Evolutionary conservation across 35 echinoderm and acorn worm species (phyloP), one percentile per base, ranked within the genome.

Genomic region (Nesometra sesokonis): DNA sequence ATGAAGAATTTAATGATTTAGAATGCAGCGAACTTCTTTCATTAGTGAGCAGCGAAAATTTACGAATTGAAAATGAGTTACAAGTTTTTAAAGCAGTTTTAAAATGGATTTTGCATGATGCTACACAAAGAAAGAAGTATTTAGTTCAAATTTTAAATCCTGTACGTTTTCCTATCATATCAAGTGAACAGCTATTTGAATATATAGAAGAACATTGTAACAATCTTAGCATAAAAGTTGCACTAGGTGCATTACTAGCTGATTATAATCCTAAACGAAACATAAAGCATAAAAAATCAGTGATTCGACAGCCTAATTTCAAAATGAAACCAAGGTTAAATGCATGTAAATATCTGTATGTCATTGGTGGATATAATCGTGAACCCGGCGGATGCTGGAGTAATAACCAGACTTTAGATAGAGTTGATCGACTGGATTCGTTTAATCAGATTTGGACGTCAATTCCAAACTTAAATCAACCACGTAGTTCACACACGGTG

Each of bases 281-380:
- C 32, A 32, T 23, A 0, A 33, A 77, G 23, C 0, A 37, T 30
- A 87, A 29, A 35, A 67, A 67, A 27, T 67, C 52, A 67, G 23
- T 40, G 23, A 23, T 80, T 15, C 80, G 35, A 40, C 77, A 77
- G 27, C 79, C n/a, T 13, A 43, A 38, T 3, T 79, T 40, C 8
- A 77, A 38, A 34, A 37, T 82, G n/a, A 90, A 89, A 38, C 94
- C 94, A 13, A 86, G 94, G 30, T 83, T 85, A 35, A 91, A 46
- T 88, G 92, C 94, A 29, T 83, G 91, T 32, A 97, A 97, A 47
- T 78, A 93, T 29, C 34, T 97, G 37, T 80, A 93, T 21, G 80
- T 97, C 27, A 86, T 93, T 35, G 94, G 94, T n/a, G 94, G 94
- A 15, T 97, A 97, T 80, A 82, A 86, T 40, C 90, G 88, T 85